These are phyloP conservation scores for Plecotus auritus DNA, from an alignment of 2,113 vertebrate genomes.

Conservation along the genomic window DNA sequence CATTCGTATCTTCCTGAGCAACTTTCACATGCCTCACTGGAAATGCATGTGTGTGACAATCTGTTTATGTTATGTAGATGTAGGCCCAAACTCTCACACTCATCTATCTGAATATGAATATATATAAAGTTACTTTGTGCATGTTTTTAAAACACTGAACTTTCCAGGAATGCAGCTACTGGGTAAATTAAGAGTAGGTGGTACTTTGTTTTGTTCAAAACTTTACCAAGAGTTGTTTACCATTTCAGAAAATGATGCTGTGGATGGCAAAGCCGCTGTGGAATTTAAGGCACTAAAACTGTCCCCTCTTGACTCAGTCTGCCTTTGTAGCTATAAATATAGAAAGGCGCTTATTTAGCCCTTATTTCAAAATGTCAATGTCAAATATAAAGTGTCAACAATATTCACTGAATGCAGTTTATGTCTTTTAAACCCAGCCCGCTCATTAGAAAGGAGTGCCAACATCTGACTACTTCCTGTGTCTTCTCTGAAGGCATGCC, in stretches of 20 bases:
- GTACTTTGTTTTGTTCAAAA: not conserved
- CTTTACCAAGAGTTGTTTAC: not conserved
- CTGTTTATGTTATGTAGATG: not conserved
- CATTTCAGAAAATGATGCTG: not conserved
- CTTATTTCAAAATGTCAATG: conserved; percentile 24
- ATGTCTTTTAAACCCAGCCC: not conserved
- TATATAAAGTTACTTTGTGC: not conserved
- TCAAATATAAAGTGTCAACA: not conserved
- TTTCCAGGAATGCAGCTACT: not conserved
- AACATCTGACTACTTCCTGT: not conserved
- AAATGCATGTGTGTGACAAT: not conserved
- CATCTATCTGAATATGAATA: not conserved
- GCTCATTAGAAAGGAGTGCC: not conserved
- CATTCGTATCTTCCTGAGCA: not conserved
- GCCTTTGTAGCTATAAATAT: not conserved
- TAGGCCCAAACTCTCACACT: not conserved
- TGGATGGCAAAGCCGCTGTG: not conserved
- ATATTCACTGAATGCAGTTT: not conserved
- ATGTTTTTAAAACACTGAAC: not conserved
- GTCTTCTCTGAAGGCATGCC: not conserved
- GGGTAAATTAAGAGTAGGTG: not conserved
- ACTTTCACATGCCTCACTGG: not conserved
- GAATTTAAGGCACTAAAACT: not conserved
- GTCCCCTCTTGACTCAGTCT: not conserved
- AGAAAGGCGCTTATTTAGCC: not conserved